phyloP scores from a whole-genome alignment of 2,888 invertebrate species.

The Thysanoteuthis rhombus region DNA sequence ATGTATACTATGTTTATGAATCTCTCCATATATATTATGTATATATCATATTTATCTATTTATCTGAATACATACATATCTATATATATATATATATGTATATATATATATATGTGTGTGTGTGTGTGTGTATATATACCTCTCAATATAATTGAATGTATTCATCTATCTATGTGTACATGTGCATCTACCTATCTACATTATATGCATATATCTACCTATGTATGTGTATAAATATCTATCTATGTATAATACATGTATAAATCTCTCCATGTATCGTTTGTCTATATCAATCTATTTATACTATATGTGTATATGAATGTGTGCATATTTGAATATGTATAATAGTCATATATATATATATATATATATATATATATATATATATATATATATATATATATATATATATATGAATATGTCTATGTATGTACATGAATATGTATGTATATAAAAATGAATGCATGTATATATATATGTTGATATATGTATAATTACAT shows the following conservation, averaged over 20 bases:
- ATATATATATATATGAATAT: neutral
- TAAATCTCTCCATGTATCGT: neutral
- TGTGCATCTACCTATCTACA: neutral
- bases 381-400: neutral
- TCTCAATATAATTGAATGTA: neutral
- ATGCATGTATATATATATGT: neutral
- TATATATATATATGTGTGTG: too few relatives aligned
- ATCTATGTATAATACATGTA: neutral
- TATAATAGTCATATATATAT: neutral
- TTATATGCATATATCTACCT: neutral
- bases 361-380: neutral
- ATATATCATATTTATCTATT: too few relatives aligned
- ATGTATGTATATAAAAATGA: neutral
- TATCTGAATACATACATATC: too few relatives aligned
- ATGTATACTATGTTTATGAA: too few relatives aligned
- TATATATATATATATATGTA: too few relatives aligned
- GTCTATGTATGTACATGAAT: neutral
- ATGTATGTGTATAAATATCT: neutral
- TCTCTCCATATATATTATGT: too few relatives aligned
- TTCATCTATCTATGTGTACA: neutral
- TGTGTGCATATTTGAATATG: neutral
- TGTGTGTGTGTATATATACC: neutral
- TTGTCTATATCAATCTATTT: neutral
- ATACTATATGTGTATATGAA: neutral
- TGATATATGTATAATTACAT: neutral